A percentile compares a stretch with the other conserved stretches of the same genome.
These are phyloP conservation scores for Amphilophus citrinellus DNA, from an alignment of 2,113 vertebrate species.

Conservation along the genomic window DNA sequence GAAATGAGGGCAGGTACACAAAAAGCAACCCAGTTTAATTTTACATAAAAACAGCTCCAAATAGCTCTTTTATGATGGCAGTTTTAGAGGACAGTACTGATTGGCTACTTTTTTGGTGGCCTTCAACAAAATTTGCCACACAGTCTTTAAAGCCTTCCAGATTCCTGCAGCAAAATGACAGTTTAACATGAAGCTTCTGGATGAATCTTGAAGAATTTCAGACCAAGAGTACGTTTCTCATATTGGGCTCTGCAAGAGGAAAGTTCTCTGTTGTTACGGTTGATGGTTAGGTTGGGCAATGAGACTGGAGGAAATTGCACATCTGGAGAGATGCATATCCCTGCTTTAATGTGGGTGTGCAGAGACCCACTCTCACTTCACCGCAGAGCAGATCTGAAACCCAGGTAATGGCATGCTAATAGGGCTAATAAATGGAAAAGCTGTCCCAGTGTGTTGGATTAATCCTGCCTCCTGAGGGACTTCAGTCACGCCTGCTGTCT, in stretches of 20 bases:
- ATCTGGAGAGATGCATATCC: background rate
- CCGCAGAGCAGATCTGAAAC: background rate
- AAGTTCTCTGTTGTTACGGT: background rate
- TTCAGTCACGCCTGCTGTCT: slow-evolving; percentile 29
- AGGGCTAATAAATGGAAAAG: slow-evolving; percentile 38
- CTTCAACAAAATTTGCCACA: too few relatives aligned
- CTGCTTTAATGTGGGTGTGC: background rate
- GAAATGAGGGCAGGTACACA: too few relatives aligned
- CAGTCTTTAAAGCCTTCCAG: background rate
- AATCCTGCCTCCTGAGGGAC: slow-evolving; percentile 38
- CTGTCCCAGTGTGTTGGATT: slow-evolving; percentile 31
- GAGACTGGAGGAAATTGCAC: background rate
- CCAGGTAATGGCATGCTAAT: slow-evolving; percentile 35
- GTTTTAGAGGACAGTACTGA: background rate
- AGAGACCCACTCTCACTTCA: background rate
- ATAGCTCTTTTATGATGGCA: rapidly evolving
- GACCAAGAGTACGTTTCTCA: background rate
- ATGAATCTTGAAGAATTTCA: background rate
- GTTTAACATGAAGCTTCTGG: too few relatives aligned
- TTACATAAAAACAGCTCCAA: background rate
- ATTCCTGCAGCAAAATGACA: too few relatives aligned
- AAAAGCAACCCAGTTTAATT: background rate
- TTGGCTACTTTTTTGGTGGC: background rate
- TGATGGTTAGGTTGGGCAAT: background rate
- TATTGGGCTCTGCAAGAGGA: background rate